Percentiles rank a stretch among this genome's conserved stretches.
These are phyloP conservation scores for Mionectes macconnelli DNA, from an alignment of 2,113 vertebrate species.

Conservation along the genomic window DNA sequence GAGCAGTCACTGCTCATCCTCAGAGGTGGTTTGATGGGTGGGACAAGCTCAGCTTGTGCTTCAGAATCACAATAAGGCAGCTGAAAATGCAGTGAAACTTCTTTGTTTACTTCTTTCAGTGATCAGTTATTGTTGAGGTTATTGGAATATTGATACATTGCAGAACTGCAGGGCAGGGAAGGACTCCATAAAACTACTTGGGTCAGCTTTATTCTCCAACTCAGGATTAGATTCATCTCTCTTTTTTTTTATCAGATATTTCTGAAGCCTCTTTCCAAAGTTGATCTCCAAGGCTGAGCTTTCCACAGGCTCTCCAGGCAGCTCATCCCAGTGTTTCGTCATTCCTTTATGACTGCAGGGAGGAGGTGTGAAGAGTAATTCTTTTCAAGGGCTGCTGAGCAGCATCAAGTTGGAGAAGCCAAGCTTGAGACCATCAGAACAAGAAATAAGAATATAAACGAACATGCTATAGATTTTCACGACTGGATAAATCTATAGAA, in stretches of 20 bases:
- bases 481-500: not conserved
- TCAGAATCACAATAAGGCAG: not conserved
- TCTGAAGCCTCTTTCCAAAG: not conserved
- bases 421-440: not conserved
- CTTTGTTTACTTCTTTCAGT: not conserved
- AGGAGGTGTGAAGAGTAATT: not conserved
- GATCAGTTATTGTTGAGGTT: not conserved
- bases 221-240: not conserved
- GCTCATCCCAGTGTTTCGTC: not conserved
- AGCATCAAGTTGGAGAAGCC: not conserved
- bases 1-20: not conserved
- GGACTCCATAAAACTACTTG: not conserved
- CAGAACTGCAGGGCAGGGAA: not conserved
- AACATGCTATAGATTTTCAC: not conserved
- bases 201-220: not conserved
- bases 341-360: not conserved
- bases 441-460: not conserved
- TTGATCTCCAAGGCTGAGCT: not conserved
- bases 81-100: not conserved
- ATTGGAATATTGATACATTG: not conserved
- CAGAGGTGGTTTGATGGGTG: not conserved
- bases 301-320: not conserved
- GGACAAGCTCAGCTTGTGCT: not conserved
- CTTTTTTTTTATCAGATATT: not conserved
- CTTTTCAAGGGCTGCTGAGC: not conserved